Evolutionary conservation across 2,888 invertebrate genomes (phyloP).

Genomic region (Sphaerophoria taeniata): DNA sequence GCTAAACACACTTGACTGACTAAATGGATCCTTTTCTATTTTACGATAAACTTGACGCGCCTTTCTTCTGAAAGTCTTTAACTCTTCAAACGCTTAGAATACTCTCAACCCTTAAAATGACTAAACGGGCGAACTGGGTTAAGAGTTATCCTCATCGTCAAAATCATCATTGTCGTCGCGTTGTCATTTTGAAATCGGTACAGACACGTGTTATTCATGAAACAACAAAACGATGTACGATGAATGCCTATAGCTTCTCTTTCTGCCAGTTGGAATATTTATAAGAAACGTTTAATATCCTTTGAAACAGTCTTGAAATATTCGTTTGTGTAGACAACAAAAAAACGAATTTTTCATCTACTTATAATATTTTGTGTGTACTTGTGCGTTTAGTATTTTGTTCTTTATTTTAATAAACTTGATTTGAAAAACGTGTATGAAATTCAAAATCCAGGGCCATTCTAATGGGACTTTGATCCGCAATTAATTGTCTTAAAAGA

Average conservation of each 20-base stretch:
- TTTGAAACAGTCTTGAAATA: constrained; percentile 2
- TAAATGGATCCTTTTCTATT: neutral
- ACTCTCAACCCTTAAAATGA: constrained; percentile 26
- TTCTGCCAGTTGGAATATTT: constrained; percentile 10
- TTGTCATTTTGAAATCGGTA: neutral
- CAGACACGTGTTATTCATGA: constrained; percentile 28
- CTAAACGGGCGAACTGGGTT: constrained; percentile 43
- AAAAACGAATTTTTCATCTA: neutral
- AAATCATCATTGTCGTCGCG: constrained; percentile 23
- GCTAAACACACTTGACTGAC: neutral
- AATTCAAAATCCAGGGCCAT: neutral
- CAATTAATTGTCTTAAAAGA: neutral
- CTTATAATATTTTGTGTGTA: constrained; percentile 5
- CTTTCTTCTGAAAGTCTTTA: neutral
- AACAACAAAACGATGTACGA: constrained; percentile 21
- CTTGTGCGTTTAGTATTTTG: neutral
- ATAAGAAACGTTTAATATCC: constrained; percentile 16
- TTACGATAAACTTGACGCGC: neutral
- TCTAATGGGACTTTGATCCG: constrained; percentile 12
- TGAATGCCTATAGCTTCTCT: neutral
- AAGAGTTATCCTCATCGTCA: constrained; percentile 30
- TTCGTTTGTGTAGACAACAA: neutral
- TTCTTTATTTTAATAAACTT: neutral
- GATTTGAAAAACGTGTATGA: constrained; percentile 16
- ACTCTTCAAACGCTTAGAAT: neutral